Base-by-base conservation (phyloP, 2,113 vertebrate species). In the Prietella phreatophila region DNA sequence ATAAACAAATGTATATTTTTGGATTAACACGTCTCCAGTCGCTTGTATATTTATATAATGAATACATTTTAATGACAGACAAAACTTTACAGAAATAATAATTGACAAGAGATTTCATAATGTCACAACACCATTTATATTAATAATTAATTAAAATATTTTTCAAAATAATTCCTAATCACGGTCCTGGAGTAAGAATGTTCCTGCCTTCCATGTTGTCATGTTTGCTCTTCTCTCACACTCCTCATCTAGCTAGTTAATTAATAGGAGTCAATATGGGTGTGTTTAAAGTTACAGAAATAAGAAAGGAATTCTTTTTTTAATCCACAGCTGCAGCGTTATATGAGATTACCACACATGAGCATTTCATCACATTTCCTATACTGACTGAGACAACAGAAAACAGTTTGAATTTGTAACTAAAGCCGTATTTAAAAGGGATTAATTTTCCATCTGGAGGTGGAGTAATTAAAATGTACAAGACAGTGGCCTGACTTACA, bases 1-100 rank as follows among this genome's bases (percentile, higher is more conserved):
- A 95, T 95, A 95, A 95, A 92, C 92, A 95, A 96, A 95, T 93
- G 93, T 96, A 94, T 96, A 96, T 96, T 96, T 96, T 96, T 96
- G 92, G 92, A 96, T 85, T 89, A 93, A 94, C 85, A 89, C 7
- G 47, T 67, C 71, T 85, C 82, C 82, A 20, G 67, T 47, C 27
- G 3, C 8, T 65, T 50, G 88, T 91, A 13, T 36, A 42, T 63
- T 60, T 87, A 22, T 56, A 39, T 56, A 47, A 58, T 39, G 1
- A n/a, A 50, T 75, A 25, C 3, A 6, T n/a, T 78, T 83, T 79
- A 60, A 39, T 27, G 25, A 27, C 27, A 4, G 27, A 1, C 27
- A 53, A n/a, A 47, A 60, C 76, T 47, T 33, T 83, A 89, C 85
- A 86, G 50, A 7, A 50, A 50, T 20, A 25, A 39, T 6, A 47